Conservation (phyloP, 1,140 invertebrate genomes). For the Alviniconcha marisindica region DNA sequence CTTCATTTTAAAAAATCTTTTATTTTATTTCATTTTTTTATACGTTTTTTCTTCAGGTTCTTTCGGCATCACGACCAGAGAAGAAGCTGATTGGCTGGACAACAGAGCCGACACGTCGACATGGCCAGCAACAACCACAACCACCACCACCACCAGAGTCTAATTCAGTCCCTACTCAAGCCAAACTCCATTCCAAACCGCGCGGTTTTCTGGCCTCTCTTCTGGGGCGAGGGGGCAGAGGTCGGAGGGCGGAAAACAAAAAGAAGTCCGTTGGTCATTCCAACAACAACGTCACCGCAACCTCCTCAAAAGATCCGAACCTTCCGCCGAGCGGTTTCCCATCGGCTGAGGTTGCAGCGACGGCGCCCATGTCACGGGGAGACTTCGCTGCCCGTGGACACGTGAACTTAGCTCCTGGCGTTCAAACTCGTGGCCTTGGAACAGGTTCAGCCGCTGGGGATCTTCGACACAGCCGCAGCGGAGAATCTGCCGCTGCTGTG, state of each 20-base stretch:
- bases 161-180: neutral
- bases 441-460: no score
- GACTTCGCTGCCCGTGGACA: no score
- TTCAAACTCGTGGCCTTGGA: no score
- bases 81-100: neutral
- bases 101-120: neutral
- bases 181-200: neutral
- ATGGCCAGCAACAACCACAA: neutral
- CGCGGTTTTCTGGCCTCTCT: slow-evolving; percentile 15
- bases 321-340: no score
- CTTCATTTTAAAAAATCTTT: no score
- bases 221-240: slow-evolving; percentile 4
- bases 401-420: no score
- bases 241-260: neutral
- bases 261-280: neutral
- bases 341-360: no score
- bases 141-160: neutral
- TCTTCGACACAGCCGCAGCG: no score
- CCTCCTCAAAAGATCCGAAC: no score
- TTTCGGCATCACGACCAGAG: neutral
- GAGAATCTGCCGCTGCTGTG: no score
- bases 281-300: neutral
- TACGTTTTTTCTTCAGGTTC: neutral
- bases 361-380: no score
- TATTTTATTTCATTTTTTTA: no score